phyloP scores from a whole-genome alignment of 2,888 invertebrate genomes.

The Aphidius colemani region DNA sequence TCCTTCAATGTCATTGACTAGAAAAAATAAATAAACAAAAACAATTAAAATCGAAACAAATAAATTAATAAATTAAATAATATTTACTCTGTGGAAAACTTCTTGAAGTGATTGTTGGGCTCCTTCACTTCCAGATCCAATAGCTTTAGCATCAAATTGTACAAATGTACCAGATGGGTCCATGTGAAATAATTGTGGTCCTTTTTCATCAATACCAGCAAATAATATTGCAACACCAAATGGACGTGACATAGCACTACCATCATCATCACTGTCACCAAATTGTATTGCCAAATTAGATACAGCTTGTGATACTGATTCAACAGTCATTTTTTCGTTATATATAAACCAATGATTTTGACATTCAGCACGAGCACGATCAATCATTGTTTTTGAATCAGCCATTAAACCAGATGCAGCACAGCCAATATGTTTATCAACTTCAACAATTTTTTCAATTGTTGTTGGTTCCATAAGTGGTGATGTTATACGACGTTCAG shows the following conservation, averaged over 20 bases:
- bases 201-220: slow-evolving; percentile 91
- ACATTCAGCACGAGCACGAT: slow-evolving; percentile 93
- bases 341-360: slow-evolving; percentile 99
- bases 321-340: slow-evolving; percentile 94
- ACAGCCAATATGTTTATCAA: slow-evolving; percentile 96
- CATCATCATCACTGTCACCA: slow-evolving; percentile 97
- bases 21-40: slow-evolving; percentile 14
- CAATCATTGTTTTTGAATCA: slow-evolving; percentile 92
- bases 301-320: slow-evolving; percentile 97
- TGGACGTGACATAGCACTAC: slow-evolving; percentile 93
- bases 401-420: slow-evolving; percentile 98
- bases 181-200: slow-evolving; percentile 96
- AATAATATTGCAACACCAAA: slow-evolving; percentile 99
- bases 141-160: slow-evolving; percentile 97
- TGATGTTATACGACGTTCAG: slow-evolving; percentile 97
- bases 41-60: neutral
- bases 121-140: slow-evolving; percentile 98
- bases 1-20: slow-evolving; percentile 92
- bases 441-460: slow-evolving; percentile 98
- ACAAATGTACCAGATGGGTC: slow-evolving; percentile 99
- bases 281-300: slow-evolving; percentile 99
- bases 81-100: slow-evolving; percentile 61
- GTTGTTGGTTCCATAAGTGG: slow-evolving; percentile 95
- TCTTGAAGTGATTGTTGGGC: slow-evolving; percentile 93
- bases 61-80: neutral